Evolutionary conservation across 2,113 vertebrate genomes (phyloP), one percentile per base, ranked within the genome.

Genomic region (Alligator sinensis): DNA sequence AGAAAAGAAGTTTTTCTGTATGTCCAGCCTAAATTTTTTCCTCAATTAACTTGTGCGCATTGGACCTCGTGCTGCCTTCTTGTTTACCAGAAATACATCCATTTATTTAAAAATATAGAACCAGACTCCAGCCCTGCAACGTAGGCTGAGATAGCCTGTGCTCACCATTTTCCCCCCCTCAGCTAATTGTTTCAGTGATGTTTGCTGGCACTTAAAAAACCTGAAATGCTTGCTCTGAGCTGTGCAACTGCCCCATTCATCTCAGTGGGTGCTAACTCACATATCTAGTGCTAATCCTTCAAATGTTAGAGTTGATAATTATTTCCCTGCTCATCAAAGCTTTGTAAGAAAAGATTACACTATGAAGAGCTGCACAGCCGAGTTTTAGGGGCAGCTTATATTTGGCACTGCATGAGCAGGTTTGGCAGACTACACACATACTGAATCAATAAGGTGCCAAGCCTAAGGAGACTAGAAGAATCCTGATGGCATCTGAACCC

Each of bases 311-410:
- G 60, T 78, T 79, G 60, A 70, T 75, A 76, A 62, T 79, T 88
- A 80, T 62, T 60, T 76, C 15, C 75, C 55, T 81, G 84, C 47
- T 47, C 47, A 75, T 88, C 72, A 82, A 88, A 90, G 27, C 30
- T 70, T 27, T 13, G 27, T 59, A 18, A 82, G 30, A 88, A 70
- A 90, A 54, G 62, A 89, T 83, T 34, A 47, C 27, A 66, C 81
- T 81, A 82, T 61, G 77, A 55, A 75, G 90, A 90, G 72, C 63
- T 90, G 55, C 22, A 25, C 84, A 90, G 64, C 75, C 63, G 80
- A 85, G 74, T 1, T 1, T 34, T 72, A 63, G 11, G 55, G 83
- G 28, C 84, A 82, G 25, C 55, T 63, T 30, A 7, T 80, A 28
- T 84, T 85, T 90, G 84, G 78, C 59, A 80, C 72, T 12, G 60